A percentile compares a stretch with the other conserved stretches of the same genome.
phyloP scores from a whole-genome alignment of 2,888 invertebrate genomes.

The Ormyrus pomaceus region DNA sequence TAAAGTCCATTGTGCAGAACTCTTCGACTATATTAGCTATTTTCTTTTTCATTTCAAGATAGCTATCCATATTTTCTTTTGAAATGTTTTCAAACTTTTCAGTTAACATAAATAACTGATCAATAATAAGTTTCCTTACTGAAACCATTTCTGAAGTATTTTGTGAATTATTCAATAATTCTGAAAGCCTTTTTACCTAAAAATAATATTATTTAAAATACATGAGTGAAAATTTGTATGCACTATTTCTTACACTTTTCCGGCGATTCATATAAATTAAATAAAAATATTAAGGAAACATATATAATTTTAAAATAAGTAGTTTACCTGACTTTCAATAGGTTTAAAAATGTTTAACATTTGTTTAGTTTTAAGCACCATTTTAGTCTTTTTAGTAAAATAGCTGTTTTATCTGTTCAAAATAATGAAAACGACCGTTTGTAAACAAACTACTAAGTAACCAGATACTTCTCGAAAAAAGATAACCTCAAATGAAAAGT shows the following conservation, averaged over 20 bases:
- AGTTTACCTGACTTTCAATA: slow-evolving; percentile 66
- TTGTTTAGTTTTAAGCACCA: slow-evolving; percentile 69
- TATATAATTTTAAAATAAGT: slow-evolving; percentile 6
- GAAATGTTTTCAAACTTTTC: slow-evolving; percentile 65
- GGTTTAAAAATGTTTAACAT: slow-evolving; percentile 66
- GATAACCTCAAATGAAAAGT: slow-evolving; percentile 11
- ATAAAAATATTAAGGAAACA: too few relatives aligned
- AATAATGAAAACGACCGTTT: slow-evolving; percentile 51
- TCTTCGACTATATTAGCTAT: slow-evolving; percentile 64
- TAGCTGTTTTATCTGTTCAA: neutral
- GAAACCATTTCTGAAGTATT: slow-evolving; percentile 54
- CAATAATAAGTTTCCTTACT: slow-evolving; percentile 63
- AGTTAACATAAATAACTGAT: slow-evolving; percentile 64
- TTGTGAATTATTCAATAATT: slow-evolving; percentile 56
- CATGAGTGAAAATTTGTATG: neutral
- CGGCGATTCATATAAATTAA: too few relatives aligned
- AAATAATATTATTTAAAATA: slow-evolving; percentile 29
- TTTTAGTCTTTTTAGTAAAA: slow-evolving; percentile 52
- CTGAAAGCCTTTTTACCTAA: slow-evolving; percentile 65
- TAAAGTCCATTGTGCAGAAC: slow-evolving; percentile 64
- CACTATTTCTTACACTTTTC: too few relatives aligned
- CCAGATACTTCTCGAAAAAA: slow-evolving; percentile 38
- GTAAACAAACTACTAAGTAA: slow-evolving; percentile 51
- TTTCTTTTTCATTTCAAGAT: slow-evolving; percentile 66
- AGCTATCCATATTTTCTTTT: slow-evolving; percentile 64